A percentile compares a stretch with the other conserved stretches of the same genome.
Conservation (phyloP, 2,888 invertebrate genomes). For the Zaprionus obscuricornis region DNA sequence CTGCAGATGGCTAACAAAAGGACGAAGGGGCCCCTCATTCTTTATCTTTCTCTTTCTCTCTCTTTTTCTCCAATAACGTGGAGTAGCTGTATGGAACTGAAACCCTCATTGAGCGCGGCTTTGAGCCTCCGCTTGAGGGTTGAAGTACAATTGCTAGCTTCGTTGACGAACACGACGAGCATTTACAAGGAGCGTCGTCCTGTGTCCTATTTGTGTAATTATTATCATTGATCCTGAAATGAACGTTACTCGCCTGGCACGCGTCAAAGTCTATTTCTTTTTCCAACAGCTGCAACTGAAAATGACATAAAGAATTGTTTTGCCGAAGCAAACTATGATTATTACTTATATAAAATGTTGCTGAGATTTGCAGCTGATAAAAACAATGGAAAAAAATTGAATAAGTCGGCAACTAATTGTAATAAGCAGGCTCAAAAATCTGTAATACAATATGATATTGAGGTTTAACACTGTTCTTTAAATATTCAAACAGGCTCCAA, state of each 20-base stretch:
- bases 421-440: no score
- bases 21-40: conserved; percentile 25
- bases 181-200: conserved; percentile 27
- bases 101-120: conserved; percentile 26
- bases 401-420: no score
- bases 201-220: conserved; percentile 61
- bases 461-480: no score
- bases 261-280: conserved; percentile 49
- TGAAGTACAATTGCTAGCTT: conserved; percentile 34
- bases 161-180: conserved; percentile 25
- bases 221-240: conserved; percentile 73
- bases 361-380: no score
- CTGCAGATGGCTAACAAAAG: conserved; percentile 32
- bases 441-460: no score
- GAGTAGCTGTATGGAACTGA: conserved; percentile 25
- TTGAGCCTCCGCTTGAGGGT: conserved; percentile 38
- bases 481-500: no score
- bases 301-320: conserved; percentile 6
- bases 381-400: no score
- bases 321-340: not conserved
- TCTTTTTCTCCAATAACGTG: conserved; percentile 13
- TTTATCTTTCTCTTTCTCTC: not conserved
- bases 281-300: conserved; percentile 24
- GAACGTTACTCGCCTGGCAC: conserved; percentile 68
- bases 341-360: no score